phyloP scores from a whole-genome alignment of 2,797 vertebrate species.

The Babyrousa celebensis region DNA sequence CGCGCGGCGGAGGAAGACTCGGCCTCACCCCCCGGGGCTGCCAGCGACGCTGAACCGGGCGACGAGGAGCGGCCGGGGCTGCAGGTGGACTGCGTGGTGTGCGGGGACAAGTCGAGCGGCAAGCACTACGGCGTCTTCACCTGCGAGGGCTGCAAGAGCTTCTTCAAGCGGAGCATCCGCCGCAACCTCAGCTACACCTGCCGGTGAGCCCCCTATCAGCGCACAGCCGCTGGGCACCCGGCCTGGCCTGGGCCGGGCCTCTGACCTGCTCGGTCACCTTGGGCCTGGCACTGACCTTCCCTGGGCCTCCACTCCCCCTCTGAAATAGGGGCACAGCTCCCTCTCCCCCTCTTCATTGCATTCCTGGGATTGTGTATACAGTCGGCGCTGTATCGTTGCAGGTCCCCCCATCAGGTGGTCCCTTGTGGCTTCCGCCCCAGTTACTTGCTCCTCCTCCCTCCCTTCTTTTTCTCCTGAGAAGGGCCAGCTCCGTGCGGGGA shows the following conservation, averaged over 20 bases:
- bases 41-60: conserved; percentile 95
- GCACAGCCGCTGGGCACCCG: neutral
- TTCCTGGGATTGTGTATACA: conserved; percentile 50
- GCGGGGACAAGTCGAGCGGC: conserved; percentile 97
- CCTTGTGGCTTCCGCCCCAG: conserved; percentile 29
- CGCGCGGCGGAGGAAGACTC: conserved; percentile 93
- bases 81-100: conserved; percentile 97
- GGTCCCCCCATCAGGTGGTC: conserved; percentile 59
- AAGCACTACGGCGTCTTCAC: conserved; percentile 98
- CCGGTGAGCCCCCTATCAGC: conserved; percentile 91
- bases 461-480: neutral
- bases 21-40: conserved; percentile 94
- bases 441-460: neutral
- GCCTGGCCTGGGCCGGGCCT: conserved; percentile 40
- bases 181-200: conserved; percentile 98
- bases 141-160: conserved; percentile 98
- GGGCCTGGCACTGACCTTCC: conserved; percentile 79
- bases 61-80: conserved; percentile 95
- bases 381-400: conserved; percentile 68
- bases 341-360: neutral
- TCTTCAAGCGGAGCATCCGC: conserved; percentile 97
- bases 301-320: conserved; percentile 21
- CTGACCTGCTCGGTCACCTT: conserved; percentile 80
- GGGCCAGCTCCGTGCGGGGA: neutral
- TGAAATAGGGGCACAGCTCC: neutral